These are phyloP conservation scores for Acanthosoma haemorrhoidale DNA, from an alignment of 2,888 invertebrate genomes.

Conservation along the genomic window DNA sequence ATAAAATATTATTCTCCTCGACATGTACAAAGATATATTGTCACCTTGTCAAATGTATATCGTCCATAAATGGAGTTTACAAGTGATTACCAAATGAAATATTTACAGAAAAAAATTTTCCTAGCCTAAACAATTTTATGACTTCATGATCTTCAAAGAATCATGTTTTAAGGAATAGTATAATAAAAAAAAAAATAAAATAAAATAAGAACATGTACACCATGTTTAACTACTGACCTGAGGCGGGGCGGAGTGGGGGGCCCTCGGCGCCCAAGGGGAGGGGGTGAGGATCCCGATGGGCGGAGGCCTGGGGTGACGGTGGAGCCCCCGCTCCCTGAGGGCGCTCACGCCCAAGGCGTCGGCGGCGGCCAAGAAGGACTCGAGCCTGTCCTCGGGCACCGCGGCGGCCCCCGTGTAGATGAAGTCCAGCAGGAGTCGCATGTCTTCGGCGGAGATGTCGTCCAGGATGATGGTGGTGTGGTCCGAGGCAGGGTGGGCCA, in stretches of 20 bases:
- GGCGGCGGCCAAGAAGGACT: constrained; percentile 57
- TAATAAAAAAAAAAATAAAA: no score
- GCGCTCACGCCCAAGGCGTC: constrained; percentile 41
- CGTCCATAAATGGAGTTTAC: no score
- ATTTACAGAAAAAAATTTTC: no score
- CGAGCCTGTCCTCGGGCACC: constrained; percentile 54
- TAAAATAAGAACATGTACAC: no score
- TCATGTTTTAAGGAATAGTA: no score
- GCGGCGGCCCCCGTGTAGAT: constrained; percentile 63
- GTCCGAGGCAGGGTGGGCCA: constrained; percentile 44
- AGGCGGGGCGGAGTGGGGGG: constrained; percentile 18
- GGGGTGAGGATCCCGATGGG: constrained; percentile 41
- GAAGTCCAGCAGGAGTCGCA: constrained; percentile 60
- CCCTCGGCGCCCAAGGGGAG: constrained; percentile 40
- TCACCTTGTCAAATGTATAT: no score
- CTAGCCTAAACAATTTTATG: no score
- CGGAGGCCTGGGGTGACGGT: constrained; percentile 34
- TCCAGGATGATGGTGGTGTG: constrained; percentile 61
- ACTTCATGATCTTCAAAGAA: no score
- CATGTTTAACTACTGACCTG: no score
- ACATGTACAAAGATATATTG: no score
- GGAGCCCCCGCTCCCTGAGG: constrained; percentile 37
- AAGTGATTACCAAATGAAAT: no score
- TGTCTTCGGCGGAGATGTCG: constrained; percentile 57
- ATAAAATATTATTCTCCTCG: no score